Base-by-base conservation (phyloP, 2,888 invertebrate genomes). In the Adineta ricciae region DNA sequence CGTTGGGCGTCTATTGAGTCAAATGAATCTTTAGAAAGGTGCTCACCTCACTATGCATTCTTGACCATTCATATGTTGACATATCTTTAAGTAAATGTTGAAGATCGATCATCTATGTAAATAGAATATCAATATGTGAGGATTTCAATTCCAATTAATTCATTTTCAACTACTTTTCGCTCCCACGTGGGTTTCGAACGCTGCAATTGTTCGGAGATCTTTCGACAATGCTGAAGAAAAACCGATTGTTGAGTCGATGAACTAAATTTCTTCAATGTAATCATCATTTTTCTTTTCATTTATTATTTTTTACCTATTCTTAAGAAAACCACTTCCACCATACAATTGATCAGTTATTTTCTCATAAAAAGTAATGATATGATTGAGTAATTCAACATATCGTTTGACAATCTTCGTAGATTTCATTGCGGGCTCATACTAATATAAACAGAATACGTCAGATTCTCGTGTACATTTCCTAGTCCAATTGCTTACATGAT, bases 1-100 rank as follows among this genome's bases (percentile, higher is more conserved):
- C 24, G 4, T 4, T 16, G 9, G 50, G 19, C 19, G 9, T 52
- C 5, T 3, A 52, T 52, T 52, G 19, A 52, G 19, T 21, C 24
- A 21, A 21, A 52, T 16, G 4, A 21, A 46, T 50, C 19, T 50
- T 50, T 50, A 19, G 16, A 16, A 16, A 21, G 14, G 2, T 73
- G 24, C 78, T 41, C n/a, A 78, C 78, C 78, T 78, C 78, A 41
- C 78, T 78, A 41, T 78, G 38, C 32, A 78, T 8, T 41, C 24
- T 78, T 41, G 41, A n/a, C 78, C 78, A 78, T 24, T 78, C 78
- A 32, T 78, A 4, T 14, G 78, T 36, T 19, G 78, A n/a, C 19
- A 78, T n/a, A n/a, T 78, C 78, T 78, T 78, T 78, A n/a, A 78
- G 41, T 78, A 78, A 78, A 38, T 41, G 78, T 78, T 78, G 78